Base-by-base conservation (phyloP, 1,140 invertebrate genomes). In the Marisa cornuarietis region DNA sequence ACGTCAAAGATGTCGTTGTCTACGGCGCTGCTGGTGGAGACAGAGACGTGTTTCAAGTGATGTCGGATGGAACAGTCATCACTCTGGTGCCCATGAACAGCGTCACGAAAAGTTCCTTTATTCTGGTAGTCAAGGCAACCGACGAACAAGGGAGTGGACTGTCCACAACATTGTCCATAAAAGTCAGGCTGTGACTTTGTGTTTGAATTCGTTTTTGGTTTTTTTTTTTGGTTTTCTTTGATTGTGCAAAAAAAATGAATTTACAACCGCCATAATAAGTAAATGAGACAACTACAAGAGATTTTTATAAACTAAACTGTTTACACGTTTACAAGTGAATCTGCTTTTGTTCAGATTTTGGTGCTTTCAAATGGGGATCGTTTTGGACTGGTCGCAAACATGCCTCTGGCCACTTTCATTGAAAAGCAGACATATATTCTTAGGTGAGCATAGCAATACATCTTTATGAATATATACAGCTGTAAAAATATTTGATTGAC, bases 381-480 rank as follows among this genome's bases (percentile, higher is more conserved):
- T 9, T 79, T 79, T 65, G 78, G 78, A 8, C 78, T 79, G 58
- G 78, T 79, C 7, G 78, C 78, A n/a, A 63, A 73, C 71, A 65
- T 79, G 68, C 69, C 58, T 18, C 51, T 74, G 18, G 22, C n/a
- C 18, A 51, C 16, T 14, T 77, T 77, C 51, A 8, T 16, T 52
- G 63, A 52, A 14, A 68, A 26, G 22, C 76, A 77, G 26, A 51
- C 26, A 6, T 66, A 66, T 49, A 68, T 68, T 65, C 31, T 77
- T 63, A 77, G 76, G 76, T 77, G 68, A 20, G n/a, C 9, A 22
- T 14, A 11, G 8, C 11, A 26, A 68, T 18, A 68, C 1, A 68
- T 68, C 18, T 62, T 24, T 14, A 63, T 42, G n/a, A 75, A 75
- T 22, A 16, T 58, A 52, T 49, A 58, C 0, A 20, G 71, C 31